Evolutionary conservation across 2,888 invertebrate genomes (phyloP), one percentile per base, ranked within the genome.

Genomic region (Lepidonotus clava): DNA sequence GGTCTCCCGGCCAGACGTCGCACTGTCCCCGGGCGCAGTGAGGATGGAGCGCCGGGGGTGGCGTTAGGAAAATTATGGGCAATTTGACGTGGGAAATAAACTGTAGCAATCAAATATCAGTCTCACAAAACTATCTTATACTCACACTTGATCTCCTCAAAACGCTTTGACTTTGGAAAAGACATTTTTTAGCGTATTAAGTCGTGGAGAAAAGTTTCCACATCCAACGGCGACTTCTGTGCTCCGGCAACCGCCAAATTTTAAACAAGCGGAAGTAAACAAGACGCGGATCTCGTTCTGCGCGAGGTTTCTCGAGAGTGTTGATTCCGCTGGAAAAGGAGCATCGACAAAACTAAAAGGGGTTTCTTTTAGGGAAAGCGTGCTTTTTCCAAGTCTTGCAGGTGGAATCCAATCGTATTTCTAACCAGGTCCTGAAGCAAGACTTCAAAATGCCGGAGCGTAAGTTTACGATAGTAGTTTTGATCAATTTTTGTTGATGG

Each of bases 211-310:
- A n/a, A n/a, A 18, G 8, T 41, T 38, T 14, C 36, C 5, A 41
- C n/a, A 5, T 46, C 24, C 18, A 14, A 46, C 46, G 0, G 51
- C 4, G 36, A n/a, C 36, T 36, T 38, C 38, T 1, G 18, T 38
- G 14, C 34, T 46, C 6, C 46, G 28, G 28, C 83, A 83, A 83
- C 83, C 83, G 83, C 83, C 83, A 83, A 83, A 83, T 46, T 36
- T 83, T 83, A 36, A 83, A 80, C 40, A 28, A 53, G 56, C 53
- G 83, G 56, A 83, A 51, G 83, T 56, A 56, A 56, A 53, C 83
- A 56, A 28, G 32, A 34, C 53, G 36, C n/a, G 0, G 56, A 1
- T 71, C 71, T 71, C 71, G 71, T 14, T 14, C n/a, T n/a, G n/a
- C n/a, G n/a, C n/a, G n/a, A n/a, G n/a, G n/a, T n/a, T n/a, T n/a